phyloP scores from a whole-genome alignment of 1,140 invertebrate species.

The Pseudomyrmex dendroicus region DNA sequence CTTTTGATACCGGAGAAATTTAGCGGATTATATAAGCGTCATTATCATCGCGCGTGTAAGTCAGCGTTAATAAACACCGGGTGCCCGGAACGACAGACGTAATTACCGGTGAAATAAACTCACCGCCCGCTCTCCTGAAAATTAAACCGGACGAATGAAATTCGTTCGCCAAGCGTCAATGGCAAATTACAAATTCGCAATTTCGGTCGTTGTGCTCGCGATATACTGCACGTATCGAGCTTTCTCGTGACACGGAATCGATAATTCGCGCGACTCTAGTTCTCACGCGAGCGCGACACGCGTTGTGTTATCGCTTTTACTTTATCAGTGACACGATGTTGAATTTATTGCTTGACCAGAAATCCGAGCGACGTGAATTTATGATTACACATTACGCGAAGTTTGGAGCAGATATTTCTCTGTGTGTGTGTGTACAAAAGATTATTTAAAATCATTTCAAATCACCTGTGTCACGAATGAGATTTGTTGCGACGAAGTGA shows the following conservation, averaged over 20 bases:
- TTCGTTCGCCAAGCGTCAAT: slow-evolving; percentile 50
- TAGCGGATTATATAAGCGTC: slow-evolving; percentile 1
- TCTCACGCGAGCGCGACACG: no score
- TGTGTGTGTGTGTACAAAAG: no score
- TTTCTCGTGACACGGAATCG: background rate
- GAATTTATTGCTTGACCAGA: no score
- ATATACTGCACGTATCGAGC: slow-evolving; percentile 1
- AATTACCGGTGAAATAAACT: slow-evolving; percentile 65
- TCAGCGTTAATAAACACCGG: slow-evolving; percentile 61
- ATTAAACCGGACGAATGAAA: slow-evolving; percentile 61
- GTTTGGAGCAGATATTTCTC: no score
- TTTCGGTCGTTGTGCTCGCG: slow-evolving; percentile 5
- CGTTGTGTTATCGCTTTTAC: background rate
- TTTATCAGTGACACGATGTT: background rate
- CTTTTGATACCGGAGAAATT: slow-evolving; percentile 47
- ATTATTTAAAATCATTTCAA: no score
- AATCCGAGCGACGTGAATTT: no score
- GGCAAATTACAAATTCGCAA: slow-evolving; percentile 18
- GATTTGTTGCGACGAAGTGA: no score
- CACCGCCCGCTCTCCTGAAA: slow-evolving; percentile 35
- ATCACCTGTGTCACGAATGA: no score
- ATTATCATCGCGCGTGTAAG: slow-evolving; percentile 54
- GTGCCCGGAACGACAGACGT: slow-evolving; percentile 26
- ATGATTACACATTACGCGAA: no score
- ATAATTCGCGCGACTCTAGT: background rate